These are phyloP conservation scores for Hemicentrotus pulcherrimus DNA, from an alignment of 35 echinoderm and acorn worm genomes.

Conservation along the genomic window DNA sequence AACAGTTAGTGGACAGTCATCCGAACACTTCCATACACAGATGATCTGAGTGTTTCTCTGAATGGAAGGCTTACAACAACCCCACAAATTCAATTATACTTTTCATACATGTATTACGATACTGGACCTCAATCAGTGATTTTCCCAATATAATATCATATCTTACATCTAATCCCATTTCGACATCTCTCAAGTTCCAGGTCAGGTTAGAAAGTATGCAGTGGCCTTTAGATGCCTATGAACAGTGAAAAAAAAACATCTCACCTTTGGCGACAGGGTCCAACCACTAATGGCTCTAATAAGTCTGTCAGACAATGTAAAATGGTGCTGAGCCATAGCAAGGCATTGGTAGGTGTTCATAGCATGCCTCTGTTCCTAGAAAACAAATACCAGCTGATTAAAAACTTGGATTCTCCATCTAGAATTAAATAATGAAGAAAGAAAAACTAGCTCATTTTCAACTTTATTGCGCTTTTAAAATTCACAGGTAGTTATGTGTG, in stretches of 20 bases:
- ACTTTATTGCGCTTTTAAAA: no score
- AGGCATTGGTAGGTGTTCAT: conserved; percentile 66
- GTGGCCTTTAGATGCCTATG: not conserved
- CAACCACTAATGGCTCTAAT: conserved; percentile 92
- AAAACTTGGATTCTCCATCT: no score
- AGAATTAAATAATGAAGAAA: no score
- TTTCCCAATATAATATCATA: no score
- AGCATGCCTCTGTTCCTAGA: not conserved
- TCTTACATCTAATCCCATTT: no score
- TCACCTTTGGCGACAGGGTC: conserved; percentile 70
- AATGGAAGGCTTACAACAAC: not conserved
- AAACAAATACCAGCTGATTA: not conserved
- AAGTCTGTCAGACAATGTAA: conserved; percentile 78
- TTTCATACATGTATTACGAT: not conserved
- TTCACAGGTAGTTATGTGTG: no score
- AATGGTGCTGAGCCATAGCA: conserved; percentile 80
- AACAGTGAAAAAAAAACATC: not conserved
- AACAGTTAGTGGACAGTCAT: no score
- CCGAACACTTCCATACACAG: no score
- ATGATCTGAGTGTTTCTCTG: no score
- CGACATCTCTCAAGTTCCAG: no score
- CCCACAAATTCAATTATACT: not conserved
- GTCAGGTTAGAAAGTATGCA: no score
- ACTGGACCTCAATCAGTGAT: not conserved
- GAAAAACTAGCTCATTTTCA: no score